Percentiles rank a stretch among this genome's conserved stretches.
These are phyloP conservation scores for Phrixothrix hirtus DNA, from an alignment of 2,888 invertebrate genomes.

Conservation along the genomic window DNA sequence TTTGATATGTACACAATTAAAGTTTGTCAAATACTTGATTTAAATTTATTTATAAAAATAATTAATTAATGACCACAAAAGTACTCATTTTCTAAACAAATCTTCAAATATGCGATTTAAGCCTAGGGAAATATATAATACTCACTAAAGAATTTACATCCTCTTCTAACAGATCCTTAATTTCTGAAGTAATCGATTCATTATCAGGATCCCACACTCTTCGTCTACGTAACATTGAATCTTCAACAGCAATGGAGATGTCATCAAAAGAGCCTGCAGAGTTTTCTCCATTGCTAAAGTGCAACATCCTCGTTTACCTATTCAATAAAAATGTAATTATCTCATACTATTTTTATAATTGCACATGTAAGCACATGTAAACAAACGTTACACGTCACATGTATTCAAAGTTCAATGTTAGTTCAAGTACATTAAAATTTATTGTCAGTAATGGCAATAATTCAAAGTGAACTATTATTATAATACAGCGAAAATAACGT, in stretches of 20 bases:
- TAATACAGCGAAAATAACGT: too few relatives aligned
- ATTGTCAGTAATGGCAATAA: too few relatives aligned
- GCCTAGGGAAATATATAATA: neutral
- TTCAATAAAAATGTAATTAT: neutral
- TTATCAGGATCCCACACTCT: slow-evolving; percentile 55
- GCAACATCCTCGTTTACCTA: slow-evolving; percentile 46
- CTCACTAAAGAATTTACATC: slow-evolving; percentile 55
- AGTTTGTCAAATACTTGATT: too few relatives aligned
- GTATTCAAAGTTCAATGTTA: neutral
- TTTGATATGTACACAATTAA: too few relatives aligned
- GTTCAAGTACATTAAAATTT: too few relatives aligned
- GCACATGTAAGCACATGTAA: too few relatives aligned
- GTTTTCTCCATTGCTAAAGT: slow-evolving; percentile 55
- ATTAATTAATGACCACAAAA: too few relatives aligned
- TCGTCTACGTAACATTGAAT: slow-evolving; percentile 47
- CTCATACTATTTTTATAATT: too few relatives aligned
- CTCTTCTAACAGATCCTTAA: slow-evolving; percentile 57
- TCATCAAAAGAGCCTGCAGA: slow-evolving; percentile 47
- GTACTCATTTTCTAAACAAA: too few relatives aligned
- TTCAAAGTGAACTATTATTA: too few relatives aligned
- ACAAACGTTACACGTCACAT: too few relatives aligned
- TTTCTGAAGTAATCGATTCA: slow-evolving; percentile 56
- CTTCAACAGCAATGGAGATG: slow-evolving; percentile 35
- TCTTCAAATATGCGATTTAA: too few relatives aligned
- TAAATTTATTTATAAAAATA: neutral